Conservation (phyloP, 2,888 invertebrate species). For the Acronicta alni region DNA sequence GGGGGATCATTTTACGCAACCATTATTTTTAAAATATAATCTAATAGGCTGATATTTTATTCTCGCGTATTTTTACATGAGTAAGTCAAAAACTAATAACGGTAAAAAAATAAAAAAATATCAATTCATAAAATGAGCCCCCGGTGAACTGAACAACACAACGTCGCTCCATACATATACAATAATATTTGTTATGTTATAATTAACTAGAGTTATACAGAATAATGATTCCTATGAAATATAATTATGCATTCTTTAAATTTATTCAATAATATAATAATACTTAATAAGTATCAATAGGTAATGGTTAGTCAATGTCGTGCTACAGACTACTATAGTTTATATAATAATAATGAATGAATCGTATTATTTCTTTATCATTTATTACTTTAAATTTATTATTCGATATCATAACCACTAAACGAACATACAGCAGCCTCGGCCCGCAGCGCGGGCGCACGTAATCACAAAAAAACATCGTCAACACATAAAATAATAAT, state of each 20-base stretch:
- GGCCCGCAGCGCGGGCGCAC: conserved; percentile 78
- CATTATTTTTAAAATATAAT: conserved; percentile 89
- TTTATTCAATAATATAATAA: conserved; percentile 89
- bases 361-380: conserved; percentile 86
- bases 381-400: conserved; percentile 85
- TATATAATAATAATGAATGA: conserved; percentile 87
- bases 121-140: conserved; percentile 86
- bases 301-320: conserved; percentile 89
- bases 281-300: conserved; percentile 89
- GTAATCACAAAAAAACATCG: conserved; percentile 88
- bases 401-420: conserved; percentile 85
- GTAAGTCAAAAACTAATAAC: conserved; percentile 88
- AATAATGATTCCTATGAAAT: conserved; percentile 90
- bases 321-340: conserved; percentile 88
- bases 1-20: conserved; percentile 85
- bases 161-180: conserved; percentile 71
- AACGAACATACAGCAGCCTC: conserved; percentile 86
- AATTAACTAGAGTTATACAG: conserved; percentile 90
- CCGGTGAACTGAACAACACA: conserved; percentile 78
- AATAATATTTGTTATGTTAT: conserved; percentile 84
- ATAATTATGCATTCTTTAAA: conserved; percentile 90
- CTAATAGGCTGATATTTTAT: conserved; percentile 88
- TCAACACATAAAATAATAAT: conserved; percentile 90
- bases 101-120: conserved; percentile 90
- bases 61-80: conserved; percentile 84